Percentiles rank a stretch among this genome's conserved stretches.
These are phyloP conservation scores for Tympanuchus pallidicinctus DNA, from an alignment of 2,113 vertebrate genomes.

Conservation along the genomic window DNA sequence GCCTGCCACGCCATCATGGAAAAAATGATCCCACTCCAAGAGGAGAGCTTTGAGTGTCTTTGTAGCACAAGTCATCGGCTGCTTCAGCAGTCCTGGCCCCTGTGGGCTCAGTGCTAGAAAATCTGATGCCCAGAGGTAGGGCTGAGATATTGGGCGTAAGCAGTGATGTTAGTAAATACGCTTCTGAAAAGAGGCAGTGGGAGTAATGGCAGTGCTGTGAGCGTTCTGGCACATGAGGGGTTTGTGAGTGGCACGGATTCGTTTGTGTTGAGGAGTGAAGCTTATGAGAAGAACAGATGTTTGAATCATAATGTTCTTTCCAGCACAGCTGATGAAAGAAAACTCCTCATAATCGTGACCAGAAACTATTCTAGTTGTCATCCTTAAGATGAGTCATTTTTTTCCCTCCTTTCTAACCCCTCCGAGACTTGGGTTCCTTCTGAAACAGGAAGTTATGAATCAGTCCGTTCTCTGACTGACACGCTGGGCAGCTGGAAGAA, in stretches of 20 bases:
- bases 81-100: neutral
- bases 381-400: neutral
- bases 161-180: neutral
- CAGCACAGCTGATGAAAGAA: neutral
- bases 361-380: neutral
- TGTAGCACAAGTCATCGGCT: fast-evolving
- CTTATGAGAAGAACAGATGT: constrained; percentile 3
- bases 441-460: constrained; percentile 1
- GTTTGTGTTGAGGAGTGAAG: fast-evolving
- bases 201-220: neutral
- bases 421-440: neutral
- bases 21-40: neutral
- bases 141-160: neutral
- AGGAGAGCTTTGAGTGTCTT: neutral
- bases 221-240: neutral
- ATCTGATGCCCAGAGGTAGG: neutral
- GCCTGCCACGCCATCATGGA: fast-evolving
- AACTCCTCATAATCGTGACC: neutral
- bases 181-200: neutral
- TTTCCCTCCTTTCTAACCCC: neutral
- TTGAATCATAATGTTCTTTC: constrained; percentile 29
- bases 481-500: neutral
- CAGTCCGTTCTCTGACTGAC: neutral
- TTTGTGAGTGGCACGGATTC: neutral
- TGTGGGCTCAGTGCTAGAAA: neutral